Evolutionary conservation across 2,888 invertebrate species (phyloP).

Genomic region (Athripsodes cinereus): DNA sequence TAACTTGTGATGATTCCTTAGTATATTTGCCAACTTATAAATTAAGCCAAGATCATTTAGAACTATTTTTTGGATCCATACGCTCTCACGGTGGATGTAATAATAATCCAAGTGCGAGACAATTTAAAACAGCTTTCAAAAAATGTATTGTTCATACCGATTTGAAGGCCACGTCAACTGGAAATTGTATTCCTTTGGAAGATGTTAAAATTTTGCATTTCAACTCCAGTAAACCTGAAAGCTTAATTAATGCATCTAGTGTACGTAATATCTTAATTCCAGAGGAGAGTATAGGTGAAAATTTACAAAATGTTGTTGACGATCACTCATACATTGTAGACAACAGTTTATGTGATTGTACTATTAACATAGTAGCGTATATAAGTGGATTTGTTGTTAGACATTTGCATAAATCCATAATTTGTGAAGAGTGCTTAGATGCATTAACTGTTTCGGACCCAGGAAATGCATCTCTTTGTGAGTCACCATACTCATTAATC

Average conservation of each 20-base stretch:
- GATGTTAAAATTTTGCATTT: neutral
- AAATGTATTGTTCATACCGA: neutral
- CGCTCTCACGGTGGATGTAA: constrained; percentile 1
- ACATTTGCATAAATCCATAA: neutral
- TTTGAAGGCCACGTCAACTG: neutral
- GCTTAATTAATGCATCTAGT: neutral
- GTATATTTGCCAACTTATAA: neutral
- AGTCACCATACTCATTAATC: neutral
- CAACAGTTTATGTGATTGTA: neutral
- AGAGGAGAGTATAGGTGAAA: neutral
- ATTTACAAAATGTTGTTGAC: neutral
- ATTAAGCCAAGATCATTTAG: constrained; percentile 1
- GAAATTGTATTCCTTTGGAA: constrained; percentile 3
- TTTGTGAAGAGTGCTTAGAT: constrained; percentile 1
- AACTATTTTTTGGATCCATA: neutral
- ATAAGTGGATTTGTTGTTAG: neutral
- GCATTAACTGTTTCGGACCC: neutral
- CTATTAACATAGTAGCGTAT: neutral
- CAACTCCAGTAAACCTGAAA: constrained; percentile 2
- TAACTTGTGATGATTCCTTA: neutral
- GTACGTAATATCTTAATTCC: neutral
- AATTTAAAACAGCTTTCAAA: constrained; percentile 4
- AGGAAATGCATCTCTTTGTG: neutral
- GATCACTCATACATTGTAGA: constrained; percentile 2
- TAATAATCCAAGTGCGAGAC: constrained; percentile 2